Base-by-base conservation (phyloP, 2,113 vertebrate species). In the Ctenomys sociabilis region DNA sequence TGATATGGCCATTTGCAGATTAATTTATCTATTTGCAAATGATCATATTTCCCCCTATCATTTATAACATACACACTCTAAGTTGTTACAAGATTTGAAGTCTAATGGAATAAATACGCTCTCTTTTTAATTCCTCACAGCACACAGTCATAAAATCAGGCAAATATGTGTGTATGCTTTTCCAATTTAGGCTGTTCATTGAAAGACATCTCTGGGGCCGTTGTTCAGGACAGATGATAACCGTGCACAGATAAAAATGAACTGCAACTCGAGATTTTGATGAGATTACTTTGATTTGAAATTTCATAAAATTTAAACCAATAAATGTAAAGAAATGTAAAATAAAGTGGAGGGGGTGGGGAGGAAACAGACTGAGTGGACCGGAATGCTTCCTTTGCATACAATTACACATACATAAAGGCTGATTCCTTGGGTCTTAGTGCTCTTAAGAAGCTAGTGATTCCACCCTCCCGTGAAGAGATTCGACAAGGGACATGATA, bases 21-120 rank as follows among this genome's bases (percentile, higher is more conserved):
- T 94, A 96, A 96, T 78, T n/a, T 93, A 87, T 26, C 63, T 94
- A 43, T 94, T 97, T 97, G 90, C n/a, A 93, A 94, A 94, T 80
- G 90, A 82, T 97, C 94, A 83, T 92, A 93, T 92, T 96, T 94
- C 81, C 30, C 32, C 43, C 75, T 88, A 88, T 73, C 54, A 68
- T 85, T 91, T 90, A 81, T 95, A 88, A 92, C 52, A 57, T 96
- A 93, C 85, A 96, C 86, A 96, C 24, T 94, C 52, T 70, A 93
- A 77, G 40, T 88, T 93, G 90, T 90, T 97, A 90, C 13, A 92
- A 96, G 86, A 93, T 85, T 93, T 95, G 28, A 45, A 87, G 54
- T 54, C 87, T 88, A 83, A 35, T 85, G 75, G 96, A 96, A 91
- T 93, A 96, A 90, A 95, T 90, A 88, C 10, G 21, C 82, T 86